A percentile compares a stretch with the other conserved stretches of the same genome.
These are phyloP conservation scores for Synanthedon vespiformis DNA, from an alignment of 2,888 invertebrate genomes.

Conservation along the genomic window DNA sequence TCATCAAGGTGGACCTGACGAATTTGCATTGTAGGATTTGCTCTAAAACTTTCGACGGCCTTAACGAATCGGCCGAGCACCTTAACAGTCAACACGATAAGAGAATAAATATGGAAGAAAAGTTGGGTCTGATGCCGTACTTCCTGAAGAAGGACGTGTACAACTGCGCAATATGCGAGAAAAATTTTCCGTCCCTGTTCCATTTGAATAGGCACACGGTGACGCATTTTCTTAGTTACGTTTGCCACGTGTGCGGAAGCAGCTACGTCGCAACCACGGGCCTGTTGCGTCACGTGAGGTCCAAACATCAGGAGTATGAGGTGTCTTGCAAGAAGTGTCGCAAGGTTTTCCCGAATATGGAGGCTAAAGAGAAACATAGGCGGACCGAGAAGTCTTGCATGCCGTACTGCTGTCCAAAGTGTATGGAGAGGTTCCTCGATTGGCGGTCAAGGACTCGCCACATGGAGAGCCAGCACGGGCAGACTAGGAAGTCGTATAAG, in stretches of 20 bases:
- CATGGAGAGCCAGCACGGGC: constrained; percentile 48
- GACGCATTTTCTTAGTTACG: constrained; percentile 50
- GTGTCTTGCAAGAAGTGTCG: constrained; percentile 45
- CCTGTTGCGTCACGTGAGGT: constrained; percentile 39
- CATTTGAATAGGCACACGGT: constrained; percentile 54
- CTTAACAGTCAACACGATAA: constrained; percentile 25
- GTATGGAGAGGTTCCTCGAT: constrained; percentile 45
- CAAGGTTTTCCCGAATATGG: constrained; percentile 49
- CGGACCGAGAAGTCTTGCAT: constrained; percentile 48
- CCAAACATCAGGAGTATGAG: constrained; percentile 50
- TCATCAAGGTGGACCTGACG: constrained; percentile 49
- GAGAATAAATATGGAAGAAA: constrained; percentile 25
- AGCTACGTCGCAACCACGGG: constrained; percentile 53
- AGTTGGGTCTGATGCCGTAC: constrained; percentile 54
- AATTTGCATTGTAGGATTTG: constrained; percentile 43
- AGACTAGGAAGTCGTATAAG: constrained; percentile 29
- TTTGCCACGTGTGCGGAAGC: constrained; percentile 53
- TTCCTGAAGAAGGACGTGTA: constrained; percentile 32
- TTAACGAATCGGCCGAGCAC: constrained; percentile 37
- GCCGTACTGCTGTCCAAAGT: constrained; percentile 51
- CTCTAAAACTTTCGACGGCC: constrained; percentile 14
- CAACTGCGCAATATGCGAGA: constrained; percentile 45
- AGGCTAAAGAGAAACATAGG: constrained; percentile 49
- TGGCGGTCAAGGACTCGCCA: constrained; percentile 43
- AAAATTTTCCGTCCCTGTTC: constrained; percentile 41